phyloP scores from a whole-genome alignment of 2,888 invertebrate genomes.

The Microplitis deprimator region DNA sequence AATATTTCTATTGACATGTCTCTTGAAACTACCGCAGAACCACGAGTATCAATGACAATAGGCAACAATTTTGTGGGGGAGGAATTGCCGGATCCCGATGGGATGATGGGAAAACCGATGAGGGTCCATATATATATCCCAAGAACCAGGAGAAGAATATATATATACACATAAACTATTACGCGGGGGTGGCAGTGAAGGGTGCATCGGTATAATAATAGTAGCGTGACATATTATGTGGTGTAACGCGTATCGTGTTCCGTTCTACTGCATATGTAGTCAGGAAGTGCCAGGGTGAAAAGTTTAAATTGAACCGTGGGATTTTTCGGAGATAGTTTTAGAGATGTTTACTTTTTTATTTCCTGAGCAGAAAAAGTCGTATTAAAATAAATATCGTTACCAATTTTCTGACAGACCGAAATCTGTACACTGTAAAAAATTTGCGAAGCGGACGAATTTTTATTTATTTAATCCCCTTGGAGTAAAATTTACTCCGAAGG shows the following conservation, averaged over 20 bases:
- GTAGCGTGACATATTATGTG: constrained; percentile 60
- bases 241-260: constrained; percentile 60
- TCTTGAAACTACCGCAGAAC: constrained; percentile 31
- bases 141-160: constrained; percentile 48
- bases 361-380: too few relatives aligned
- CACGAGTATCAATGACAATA: constrained; percentile 52
- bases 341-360: neutral
- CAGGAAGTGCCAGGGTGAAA: constrained; percentile 22
- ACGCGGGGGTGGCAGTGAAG: constrained; percentile 49
- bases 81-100: constrained; percentile 56
- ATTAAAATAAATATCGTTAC: too few relatives aligned
- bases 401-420: too few relatives aligned
- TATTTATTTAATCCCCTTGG: too few relatives aligned
- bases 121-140: constrained; percentile 48
- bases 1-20: constrained; percentile 4
- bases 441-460: too few relatives aligned
- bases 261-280: constrained; percentile 32
- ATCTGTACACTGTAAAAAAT: too few relatives aligned
- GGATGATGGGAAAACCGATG: constrained; percentile 64
- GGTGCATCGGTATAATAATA: constrained; percentile 52
- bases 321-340: neutral
- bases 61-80: constrained; percentile 59
- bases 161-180: constrained; percentile 28
- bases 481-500: too few relatives aligned
- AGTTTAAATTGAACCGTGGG: constrained; percentile 48